These are phyloP conservation scores for Hestina assimilis DNA, from an alignment of 1,140 invertebrate genomes.

Conservation along the genomic window DNA sequence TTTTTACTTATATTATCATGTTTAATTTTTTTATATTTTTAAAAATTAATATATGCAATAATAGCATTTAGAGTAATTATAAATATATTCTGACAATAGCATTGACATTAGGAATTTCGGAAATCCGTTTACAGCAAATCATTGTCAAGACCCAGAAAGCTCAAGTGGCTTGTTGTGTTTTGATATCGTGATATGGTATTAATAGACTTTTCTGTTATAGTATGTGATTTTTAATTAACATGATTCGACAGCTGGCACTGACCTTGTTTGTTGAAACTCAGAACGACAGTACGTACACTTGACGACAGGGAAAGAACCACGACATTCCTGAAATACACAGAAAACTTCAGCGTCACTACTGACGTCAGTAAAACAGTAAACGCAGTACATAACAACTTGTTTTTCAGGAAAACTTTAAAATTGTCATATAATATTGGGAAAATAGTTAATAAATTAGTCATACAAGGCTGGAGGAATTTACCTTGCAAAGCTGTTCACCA, in stretches of 20 bases:
- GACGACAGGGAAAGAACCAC: constrained; percentile 94
- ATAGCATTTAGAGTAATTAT: too few relatives aligned
- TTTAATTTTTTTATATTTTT: too few relatives aligned
- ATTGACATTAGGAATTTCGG: too few relatives aligned
- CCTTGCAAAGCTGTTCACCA: constrained; percentile 97
- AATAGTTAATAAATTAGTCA: constrained; percentile 2
- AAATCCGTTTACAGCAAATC: too few relatives aligned
- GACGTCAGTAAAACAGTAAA: constrained; percentile 61
- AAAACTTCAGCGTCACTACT: constrained; percentile 49
- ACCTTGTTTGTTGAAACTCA: constrained; percentile 97
- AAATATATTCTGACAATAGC: too few relatives aligned
- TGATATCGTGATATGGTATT: background rate
- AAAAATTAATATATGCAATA: too few relatives aligned
- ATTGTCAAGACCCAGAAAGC: too few relatives aligned
- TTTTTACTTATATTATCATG: too few relatives aligned
- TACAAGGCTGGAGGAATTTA: constrained; percentile 62
- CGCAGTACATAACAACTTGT: constrained; percentile 13
- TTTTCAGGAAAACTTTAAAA: background rate
- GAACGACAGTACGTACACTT: constrained; percentile 98
- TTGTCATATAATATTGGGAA: background rate
- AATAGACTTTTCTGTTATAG: too few relatives aligned
- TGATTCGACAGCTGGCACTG: constrained; percentile 65
- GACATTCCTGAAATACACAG: constrained; percentile 90
- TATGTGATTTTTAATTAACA: constrained; percentile 8
- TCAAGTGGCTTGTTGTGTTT: too few relatives aligned